A percentile compares a stretch with the other conserved stretches of the same genome.
phyloP scores from a whole-genome alignment of 2,888 invertebrate genomes.

The Timema podura region DNA sequence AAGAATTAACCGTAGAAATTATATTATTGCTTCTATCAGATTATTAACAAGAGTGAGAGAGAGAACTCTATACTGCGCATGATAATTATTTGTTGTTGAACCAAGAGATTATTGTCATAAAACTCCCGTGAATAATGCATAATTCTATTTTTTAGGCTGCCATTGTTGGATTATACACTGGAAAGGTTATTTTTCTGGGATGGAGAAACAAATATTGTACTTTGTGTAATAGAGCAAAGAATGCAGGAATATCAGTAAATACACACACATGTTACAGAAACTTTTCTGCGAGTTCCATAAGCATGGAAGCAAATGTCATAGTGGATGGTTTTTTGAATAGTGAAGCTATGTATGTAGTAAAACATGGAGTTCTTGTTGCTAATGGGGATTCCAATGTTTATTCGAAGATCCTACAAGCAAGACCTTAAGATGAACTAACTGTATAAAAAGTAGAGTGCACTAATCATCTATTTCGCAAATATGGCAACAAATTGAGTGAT shows the following conservation, averaged over 20 bases:
- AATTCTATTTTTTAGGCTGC: no score
- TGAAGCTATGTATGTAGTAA: not conserved
- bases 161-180: no score
- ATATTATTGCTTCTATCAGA: no score
- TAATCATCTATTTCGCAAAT: not conserved
- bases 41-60: no score
- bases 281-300: not conserved
- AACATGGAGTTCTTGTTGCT: not conserved
- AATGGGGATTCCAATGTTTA: not conserved
- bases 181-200: no score
- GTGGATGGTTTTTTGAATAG: not conserved
- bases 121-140: no score
- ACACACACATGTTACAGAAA: not conserved
- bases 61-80: no score
- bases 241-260: not conserved
- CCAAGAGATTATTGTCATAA: no score
- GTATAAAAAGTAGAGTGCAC: not conserved
- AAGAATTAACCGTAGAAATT: no score
- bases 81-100: no score
- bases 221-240: not conserved
- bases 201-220: not conserved
- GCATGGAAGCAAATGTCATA: not conserved
- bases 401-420: not conserved
- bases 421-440: no score
- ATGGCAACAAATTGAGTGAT: no score